Evolutionary conservation across 1,140 invertebrate species (phyloP).

Genomic region (Phymastichus coffea): DNA sequence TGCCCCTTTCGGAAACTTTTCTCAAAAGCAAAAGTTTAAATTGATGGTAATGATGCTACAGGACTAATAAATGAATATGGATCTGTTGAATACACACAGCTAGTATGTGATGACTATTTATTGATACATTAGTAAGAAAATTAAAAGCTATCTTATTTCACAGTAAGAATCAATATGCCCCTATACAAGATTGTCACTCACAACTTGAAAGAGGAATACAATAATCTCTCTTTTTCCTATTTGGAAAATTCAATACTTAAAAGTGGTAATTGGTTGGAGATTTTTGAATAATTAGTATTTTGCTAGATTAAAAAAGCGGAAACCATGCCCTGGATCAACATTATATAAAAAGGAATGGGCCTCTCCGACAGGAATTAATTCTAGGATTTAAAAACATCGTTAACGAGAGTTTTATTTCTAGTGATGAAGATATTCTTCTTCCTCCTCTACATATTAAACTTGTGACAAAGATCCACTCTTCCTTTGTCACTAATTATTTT

Average conservation of each 20-base stretch:
- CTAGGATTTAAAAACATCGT: background rate
- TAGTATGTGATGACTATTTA: background rate
- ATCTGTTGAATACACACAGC: background rate
- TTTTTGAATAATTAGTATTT: background rate
- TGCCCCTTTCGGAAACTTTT: background rate
- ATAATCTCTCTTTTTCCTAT: background rate
- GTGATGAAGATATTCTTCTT: background rate
- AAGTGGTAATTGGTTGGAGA: background rate
- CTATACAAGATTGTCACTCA: background rate
- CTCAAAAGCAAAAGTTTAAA: too few relatives aligned
- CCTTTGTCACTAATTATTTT: too few relatives aligned
- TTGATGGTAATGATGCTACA: background rate
- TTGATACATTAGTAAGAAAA: background rate
- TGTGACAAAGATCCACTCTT: too few relatives aligned
- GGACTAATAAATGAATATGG: background rate
- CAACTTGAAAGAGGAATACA: too few relatives aligned
- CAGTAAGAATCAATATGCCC: background rate
- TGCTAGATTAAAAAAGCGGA: background rate
- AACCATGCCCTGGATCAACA: background rate
- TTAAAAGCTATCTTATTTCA: background rate
- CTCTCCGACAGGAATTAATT: background rate
- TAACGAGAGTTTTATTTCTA: background rate
- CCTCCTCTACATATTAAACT: background rate
- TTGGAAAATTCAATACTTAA: background rate
- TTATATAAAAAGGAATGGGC: background rate